These are phyloP conservation scores for Egretta garzetta DNA, from an alignment of 2,113 vertebrate species.

Conservation along the genomic window DNA sequence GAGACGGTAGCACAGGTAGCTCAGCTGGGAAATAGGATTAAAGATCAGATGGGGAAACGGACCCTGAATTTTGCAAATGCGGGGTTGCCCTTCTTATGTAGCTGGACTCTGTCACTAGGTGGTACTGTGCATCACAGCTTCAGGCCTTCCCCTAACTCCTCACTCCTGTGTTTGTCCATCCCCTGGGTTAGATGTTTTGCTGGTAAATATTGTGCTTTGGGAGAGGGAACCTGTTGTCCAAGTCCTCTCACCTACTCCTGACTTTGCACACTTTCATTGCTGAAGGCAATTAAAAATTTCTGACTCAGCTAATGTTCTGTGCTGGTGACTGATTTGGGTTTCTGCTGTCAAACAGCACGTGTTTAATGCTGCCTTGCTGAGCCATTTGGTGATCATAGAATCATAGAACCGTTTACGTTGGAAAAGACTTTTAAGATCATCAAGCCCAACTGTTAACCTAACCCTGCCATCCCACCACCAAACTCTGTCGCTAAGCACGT, in stretches of 20 bases:
- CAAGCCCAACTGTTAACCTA: no score
- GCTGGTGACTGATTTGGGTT: neutral
- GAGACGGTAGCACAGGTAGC: fast-evolving
- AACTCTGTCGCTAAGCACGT: no score
- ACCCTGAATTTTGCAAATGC: neutral
- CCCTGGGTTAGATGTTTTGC: neutral
- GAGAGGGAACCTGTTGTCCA: neutral
- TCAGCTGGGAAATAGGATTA: neutral
- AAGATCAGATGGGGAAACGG: neutral
- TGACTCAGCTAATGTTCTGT: neutral
- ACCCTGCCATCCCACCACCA: no score
- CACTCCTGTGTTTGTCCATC: neutral
- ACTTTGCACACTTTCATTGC: neutral
- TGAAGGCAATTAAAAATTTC: neutral
- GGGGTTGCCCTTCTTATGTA: neutral
- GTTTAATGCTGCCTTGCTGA: neutral
- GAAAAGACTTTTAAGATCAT: no score
- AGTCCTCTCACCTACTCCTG: neutral
- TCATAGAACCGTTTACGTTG: no score
- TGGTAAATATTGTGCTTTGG: neutral
- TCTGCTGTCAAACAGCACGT: neutral
- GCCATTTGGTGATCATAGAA: neutral
- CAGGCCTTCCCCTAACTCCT: neutral
- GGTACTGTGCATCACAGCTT: conserved; percentile 66
- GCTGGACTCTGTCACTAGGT: conserved; percentile 60